Base-by-base conservation (phyloP, 2,113 vertebrate species). In the Chlamydotis undulata region DNA sequence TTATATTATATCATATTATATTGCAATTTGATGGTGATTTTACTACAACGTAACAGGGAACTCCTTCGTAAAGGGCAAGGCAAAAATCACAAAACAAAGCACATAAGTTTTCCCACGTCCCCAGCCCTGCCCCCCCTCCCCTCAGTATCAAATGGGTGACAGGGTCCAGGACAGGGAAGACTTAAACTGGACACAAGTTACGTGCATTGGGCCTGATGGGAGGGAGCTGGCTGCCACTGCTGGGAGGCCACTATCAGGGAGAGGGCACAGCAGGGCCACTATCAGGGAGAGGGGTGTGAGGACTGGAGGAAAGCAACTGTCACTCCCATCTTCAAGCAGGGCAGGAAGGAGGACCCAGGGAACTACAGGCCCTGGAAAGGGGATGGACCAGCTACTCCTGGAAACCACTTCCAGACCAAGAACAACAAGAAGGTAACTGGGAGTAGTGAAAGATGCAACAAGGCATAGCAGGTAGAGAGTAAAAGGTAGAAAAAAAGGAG, bases 241-340 rank as follows among this genome's bases (percentile, higher is more conserved):
- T 43, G 14, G 1, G 0, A 50, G 71, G 63, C 57, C 1, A 0
- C 37, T 8, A 1, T 7, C 50, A 13, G 37, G 45, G 43, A 55
- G 50, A 26, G 18, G 35, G 5, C 23, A 10, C 2, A 0, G 53
- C 24, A 14, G 19, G 35, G 35, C 35, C 35, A 35, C 35, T 35
- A 35, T 35, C 2, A 18, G 17, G 15, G 41, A 57, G 35, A 25
- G 17, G 6, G 9, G 9, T 19, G 41, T 6, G 1, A 59, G 49
- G 50, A 61, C 52, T 3, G 12, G 14, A 37, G 28, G 37, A 94
- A 85, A 55, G 19, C n/a, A 35, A 33, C 21, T 7, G 3, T 67
- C 68, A 47, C 41, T 43, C 41, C 41, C 41, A 43, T 43, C 41
- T 43, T 43, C 41, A 43, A 43, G 14, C 41, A 43, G 41, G 41